phyloP scores from a whole-genome alignment of 2,797 vertebrate species.

The Thunnus albacares region DNA sequence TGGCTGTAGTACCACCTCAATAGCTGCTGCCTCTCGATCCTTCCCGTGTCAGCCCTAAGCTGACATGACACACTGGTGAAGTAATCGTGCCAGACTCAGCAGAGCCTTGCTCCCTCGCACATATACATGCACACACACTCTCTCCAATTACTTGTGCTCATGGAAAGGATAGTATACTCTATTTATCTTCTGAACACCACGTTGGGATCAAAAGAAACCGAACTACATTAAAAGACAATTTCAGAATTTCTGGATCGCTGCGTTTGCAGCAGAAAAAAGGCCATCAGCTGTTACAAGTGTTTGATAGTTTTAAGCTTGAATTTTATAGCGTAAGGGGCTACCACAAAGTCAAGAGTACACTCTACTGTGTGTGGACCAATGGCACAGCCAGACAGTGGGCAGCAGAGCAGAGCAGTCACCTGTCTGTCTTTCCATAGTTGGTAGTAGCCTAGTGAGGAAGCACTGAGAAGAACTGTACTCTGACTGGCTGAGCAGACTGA shows the following conservation, averaged over 20 bases:
- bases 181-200: slow-evolving; percentile 48
- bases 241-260: slow-evolving; percentile 35
- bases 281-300: slow-evolving; percentile 30
- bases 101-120: slow-evolving; percentile 51
- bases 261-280: slow-evolving; percentile 13
- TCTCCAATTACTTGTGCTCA: slow-evolving; percentile 4
- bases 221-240: slow-evolving; percentile 34
- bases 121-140: slow-evolving; percentile 25
- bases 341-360: slow-evolving; percentile 30
- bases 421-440: slow-evolving; percentile 56
- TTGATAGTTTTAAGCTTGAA: slow-evolving; percentile 30
- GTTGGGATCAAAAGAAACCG: slow-evolving; percentile 48
- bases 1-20: slow-evolving; percentile 53
- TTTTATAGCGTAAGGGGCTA: slow-evolving; percentile 33
- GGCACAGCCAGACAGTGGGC: slow-evolving; percentile 29
- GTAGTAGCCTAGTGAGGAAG: slow-evolving; percentile 43
- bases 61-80: slow-evolving; percentile 80
- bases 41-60: slow-evolving; percentile 71
- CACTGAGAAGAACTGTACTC: slow-evolving; percentile 32
- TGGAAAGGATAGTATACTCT: slow-evolving; percentile 25
- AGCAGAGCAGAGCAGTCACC: slow-evolving; percentile 49
- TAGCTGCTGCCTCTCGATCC: slow-evolving; percentile 52
- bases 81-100: slow-evolving; percentile 73
- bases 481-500: slow-evolving; percentile 52
- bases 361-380: slow-evolving; percentile 41